These are phyloP conservation scores for Tinamus guttatus DNA, from an alignment of 2,113 vertebrate species.

Conservation along the genomic window DNA sequence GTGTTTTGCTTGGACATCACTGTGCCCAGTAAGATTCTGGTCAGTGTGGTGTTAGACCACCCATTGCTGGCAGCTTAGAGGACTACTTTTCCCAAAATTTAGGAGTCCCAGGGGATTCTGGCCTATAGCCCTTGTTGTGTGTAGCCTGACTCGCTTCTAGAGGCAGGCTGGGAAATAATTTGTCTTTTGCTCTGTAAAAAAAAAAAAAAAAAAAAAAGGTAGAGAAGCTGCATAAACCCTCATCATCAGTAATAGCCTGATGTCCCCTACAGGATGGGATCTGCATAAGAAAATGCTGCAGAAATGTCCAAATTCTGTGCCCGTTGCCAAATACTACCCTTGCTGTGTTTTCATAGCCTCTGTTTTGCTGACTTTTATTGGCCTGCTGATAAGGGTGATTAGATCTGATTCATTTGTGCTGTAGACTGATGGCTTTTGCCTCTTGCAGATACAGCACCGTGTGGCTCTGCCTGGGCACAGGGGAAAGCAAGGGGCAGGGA, in stretches of 20 bases:
- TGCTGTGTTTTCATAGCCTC: not conserved
- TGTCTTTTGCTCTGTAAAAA: not conserved
- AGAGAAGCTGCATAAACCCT: not conserved
- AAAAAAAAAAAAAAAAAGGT: too few species aligned
- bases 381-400: slow-evolving; percentile 35
- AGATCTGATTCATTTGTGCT: slow-evolving; percentile 61
- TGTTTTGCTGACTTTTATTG: not conserved
- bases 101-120: not conserved
- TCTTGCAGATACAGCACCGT: slow-evolving; percentile 26
- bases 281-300: not conserved
- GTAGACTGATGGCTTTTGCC: not conserved
- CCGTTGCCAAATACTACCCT: not conserved
- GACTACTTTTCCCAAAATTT: not conserved
- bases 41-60: accelerated
- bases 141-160: not conserved
- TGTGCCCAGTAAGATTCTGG: not conserved
- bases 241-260: not conserved
- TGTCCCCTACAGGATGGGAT: not conserved
- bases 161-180: not conserved
- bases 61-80: not conserved
- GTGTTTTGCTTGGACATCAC: not conserved
- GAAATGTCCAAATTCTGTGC: not conserved
- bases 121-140: not conserved
- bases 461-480: accelerated
- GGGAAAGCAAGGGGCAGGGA: not conserved